phyloP scores from a whole-genome alignment of 2,888 invertebrate genomes.

The Leucoma salicis region DNA sequence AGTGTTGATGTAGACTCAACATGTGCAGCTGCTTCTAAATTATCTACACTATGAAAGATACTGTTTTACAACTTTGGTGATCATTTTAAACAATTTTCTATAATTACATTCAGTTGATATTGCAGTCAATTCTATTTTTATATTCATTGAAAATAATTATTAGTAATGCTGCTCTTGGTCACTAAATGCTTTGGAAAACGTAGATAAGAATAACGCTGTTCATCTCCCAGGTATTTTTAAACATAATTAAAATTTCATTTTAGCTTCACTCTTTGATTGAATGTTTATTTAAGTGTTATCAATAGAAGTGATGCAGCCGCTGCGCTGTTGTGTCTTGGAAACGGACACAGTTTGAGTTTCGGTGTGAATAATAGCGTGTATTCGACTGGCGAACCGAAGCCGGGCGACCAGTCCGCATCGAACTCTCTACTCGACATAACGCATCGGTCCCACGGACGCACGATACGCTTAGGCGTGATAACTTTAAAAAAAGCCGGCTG shows the following conservation, averaged over 20 bases:
- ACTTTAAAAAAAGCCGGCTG: constrained; percentile 57
- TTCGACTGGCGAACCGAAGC: constrained; percentile 27
- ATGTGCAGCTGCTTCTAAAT: constrained; percentile 8
- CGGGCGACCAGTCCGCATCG: constrained; percentile 60
- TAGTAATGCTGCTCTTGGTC: no score
- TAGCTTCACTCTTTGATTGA: no score
- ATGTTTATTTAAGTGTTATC: background rate
- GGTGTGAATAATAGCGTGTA: constrained; percentile 33
- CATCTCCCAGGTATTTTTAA: no score
- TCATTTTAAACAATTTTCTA: constrained; percentile 3
- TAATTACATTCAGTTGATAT: constrained; percentile 21
- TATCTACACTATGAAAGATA: constrained; percentile 10
- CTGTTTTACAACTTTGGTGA: constrained; percentile 9
- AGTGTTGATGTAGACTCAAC: constrained; percentile 22
- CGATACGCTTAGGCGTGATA: constrained; percentile 57
- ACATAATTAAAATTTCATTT: no score
- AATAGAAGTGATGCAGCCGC: constrained; percentile 15
- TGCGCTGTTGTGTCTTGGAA: constrained; percentile 39
- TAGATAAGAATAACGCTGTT: no score
- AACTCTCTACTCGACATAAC: constrained; percentile 58
- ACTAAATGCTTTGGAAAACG: no score
- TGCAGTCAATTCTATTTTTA: constrained; percentile 18
- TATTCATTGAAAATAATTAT: background rate
- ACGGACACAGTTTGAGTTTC: constrained; percentile 43
- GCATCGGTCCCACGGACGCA: constrained; percentile 45